Evolutionary conservation across 2,113 vertebrate species (phyloP).

Genomic region (Leptobrachium leishanense): DNA sequence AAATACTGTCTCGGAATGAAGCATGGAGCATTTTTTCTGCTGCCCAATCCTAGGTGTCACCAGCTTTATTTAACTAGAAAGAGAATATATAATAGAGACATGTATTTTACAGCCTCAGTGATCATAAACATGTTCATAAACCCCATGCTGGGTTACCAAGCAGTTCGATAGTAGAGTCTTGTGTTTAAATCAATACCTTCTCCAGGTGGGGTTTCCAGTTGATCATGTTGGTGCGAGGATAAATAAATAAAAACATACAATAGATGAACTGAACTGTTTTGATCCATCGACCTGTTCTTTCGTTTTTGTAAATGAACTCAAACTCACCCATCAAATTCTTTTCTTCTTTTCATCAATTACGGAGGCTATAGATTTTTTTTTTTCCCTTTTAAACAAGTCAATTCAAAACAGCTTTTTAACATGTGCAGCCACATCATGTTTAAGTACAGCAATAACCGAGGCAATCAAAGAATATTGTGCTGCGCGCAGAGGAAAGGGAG

Average conservation of each 20-base stretch:
- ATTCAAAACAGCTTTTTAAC: conserved; percentile 19
- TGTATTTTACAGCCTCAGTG: too few species aligned
- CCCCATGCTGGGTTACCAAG: too few species aligned
- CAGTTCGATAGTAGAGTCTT: too few species aligned
- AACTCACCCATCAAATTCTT: conserved; percentile 14
- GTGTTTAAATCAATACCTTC: too few species aligned
- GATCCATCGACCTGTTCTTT: background rate
- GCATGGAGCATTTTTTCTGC: too few species aligned
- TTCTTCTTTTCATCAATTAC: background rate
- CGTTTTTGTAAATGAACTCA: background rate
- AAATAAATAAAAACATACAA: background rate
- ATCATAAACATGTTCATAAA: too few species aligned
- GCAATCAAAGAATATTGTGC: conserved; percentile 39
- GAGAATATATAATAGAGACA: too few species aligned
- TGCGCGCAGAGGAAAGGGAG: background rate
- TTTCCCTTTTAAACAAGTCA: conserved; percentile 12
- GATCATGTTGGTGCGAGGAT: too few species aligned
- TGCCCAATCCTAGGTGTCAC: too few species aligned
- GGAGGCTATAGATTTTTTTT: conserved; percentile 25
- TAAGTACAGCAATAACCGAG: conserved; percentile 25
- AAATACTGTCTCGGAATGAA: too few species aligned
- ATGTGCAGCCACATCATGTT: conserved; percentile 4
- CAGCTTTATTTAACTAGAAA: too few species aligned
- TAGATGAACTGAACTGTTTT: background rate
- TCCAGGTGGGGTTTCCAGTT: too few species aligned